Evolutionary conservation across 2,113 vertebrate species (phyloP).

Genomic region (Dipodomys stephensi): DNA sequence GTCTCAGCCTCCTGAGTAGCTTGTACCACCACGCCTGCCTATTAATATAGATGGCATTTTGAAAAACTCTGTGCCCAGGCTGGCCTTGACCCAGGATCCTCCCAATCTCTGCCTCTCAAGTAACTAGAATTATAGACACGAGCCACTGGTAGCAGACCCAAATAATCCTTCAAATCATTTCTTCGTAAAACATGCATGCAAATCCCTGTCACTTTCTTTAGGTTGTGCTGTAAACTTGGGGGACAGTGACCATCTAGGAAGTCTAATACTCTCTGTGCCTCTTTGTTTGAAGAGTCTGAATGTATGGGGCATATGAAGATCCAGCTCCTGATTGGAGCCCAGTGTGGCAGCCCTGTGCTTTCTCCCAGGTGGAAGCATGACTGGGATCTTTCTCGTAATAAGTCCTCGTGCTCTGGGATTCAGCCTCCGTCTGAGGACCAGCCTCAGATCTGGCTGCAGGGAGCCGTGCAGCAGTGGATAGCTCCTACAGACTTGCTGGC

Average conservation of each 20-base stretch:
- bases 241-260: background rate
- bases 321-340: background rate
- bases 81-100: too few species aligned
- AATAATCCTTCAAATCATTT: too few species aligned
- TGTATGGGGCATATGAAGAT: background rate
- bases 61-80: too few species aligned
- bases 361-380: background rate
- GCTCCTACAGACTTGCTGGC: background rate
- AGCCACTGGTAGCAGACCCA: too few species aligned
- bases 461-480: background rate
- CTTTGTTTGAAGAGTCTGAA: background rate
- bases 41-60: too few species aligned
- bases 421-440: background rate
- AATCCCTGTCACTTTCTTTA: too few species aligned
- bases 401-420: background rate
- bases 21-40: too few species aligned
- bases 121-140: too few species aligned
- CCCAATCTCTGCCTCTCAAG: too few species aligned
- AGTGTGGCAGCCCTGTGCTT: background rate
- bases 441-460: background rate
- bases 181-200: too few species aligned
- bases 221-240: background rate
- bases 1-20: too few species aligned
- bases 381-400: background rate
- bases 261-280: background rate